Evolutionary conservation across 2,797 vertebrate genomes (phyloP), one percentile per base, ranked within the genome.

Genomic region (Pangasius mekongensis): DNA sequence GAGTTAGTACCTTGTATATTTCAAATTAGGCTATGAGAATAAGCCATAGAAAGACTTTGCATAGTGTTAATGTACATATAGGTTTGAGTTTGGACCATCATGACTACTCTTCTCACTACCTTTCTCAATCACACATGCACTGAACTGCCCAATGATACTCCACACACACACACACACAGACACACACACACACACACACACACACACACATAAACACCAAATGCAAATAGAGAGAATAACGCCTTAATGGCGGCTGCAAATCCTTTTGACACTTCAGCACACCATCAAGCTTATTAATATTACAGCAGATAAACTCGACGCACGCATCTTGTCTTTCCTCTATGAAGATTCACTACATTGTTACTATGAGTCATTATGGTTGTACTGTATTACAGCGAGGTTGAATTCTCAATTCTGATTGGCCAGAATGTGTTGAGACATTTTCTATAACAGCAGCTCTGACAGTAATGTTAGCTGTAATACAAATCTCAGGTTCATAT

Each of bases 221-320:
- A 74, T 43, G 74, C 56, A 86, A 49, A 87, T 47, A 76, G 82
- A 91, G 87, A 30, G 86, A 86, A 86, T 91, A 83, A 85, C 14
- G 52, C 80, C 67, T 94, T 93, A 94, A 93, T 94, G 88, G 93
- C 90, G 90, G 93, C 93, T 94, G 91, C 91, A 95, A 95, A 95
- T 95, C 93, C 91, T 92, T 94, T 16, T 78, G 76, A 78, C 14
- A 10, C 76, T 1, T 92, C 93, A 95, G 92, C 91, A 89, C 88
- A 91, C 92, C 90, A 92, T 90, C 95, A 94, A 95, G 94, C 94
- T 94, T 96, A 95, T 96, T 95, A 94, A 94, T 93, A 95, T 94
- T 91, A 95, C 94, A 58, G 5, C 39, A 74, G 39, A 39, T 39
- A 39, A 74, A 27, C 39, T 47, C 22, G 6, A 24, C 24, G 69